Base-by-base conservation (phyloP, 2,113 vertebrate genomes). In the Clinocottus analis region DNA sequence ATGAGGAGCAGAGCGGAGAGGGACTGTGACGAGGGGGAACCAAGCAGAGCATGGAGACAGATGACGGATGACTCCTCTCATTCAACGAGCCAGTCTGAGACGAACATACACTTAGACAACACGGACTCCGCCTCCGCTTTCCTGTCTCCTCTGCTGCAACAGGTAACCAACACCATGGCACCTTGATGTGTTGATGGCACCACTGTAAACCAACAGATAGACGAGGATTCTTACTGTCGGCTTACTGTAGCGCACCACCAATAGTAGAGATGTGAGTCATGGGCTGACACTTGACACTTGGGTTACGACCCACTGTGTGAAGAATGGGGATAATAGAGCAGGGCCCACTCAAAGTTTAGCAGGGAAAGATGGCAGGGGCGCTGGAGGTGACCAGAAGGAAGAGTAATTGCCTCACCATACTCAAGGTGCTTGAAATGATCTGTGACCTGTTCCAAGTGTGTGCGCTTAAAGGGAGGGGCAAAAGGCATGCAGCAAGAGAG, bases 401-500 rank as follows among this genome's bases (percentile, higher is more conserved):
- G 87, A 90, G 88, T 89, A 91, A 93, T 92, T 92, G 87, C 88
- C 87, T 89, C 79, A 69, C 71, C 56, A 66, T 74, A 77, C 84
- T 91, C 87, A 85, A 91, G 90, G 89, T 90, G 90, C 89, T 90
- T 72, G 77, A 92, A 90, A 91, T 88, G 86, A 91, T 85, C 88
- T 91, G 90, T 91, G 90, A 92, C 92, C 90, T 35, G 72, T 71
- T 86, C 85, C 81, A 70, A 79, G 89, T 84, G 80, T 80, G 80
- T 71, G 78, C 5, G 72, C 72, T 84, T 47, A 60, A 74, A 81
- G 75, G 64, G 72, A 73, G 77, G 74, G 56, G 49, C 4, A 27
- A 70, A 83, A 64, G 71, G 39, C 71, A 80, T 7, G 25, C 76
- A 79, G 67, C 62, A 43, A 45, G 29, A 41, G 59, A 77, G 45